These are phyloP conservation scores for Orthosia incerta DNA, from an alignment of 2,888 invertebrate species.

Conservation along the genomic window DNA sequence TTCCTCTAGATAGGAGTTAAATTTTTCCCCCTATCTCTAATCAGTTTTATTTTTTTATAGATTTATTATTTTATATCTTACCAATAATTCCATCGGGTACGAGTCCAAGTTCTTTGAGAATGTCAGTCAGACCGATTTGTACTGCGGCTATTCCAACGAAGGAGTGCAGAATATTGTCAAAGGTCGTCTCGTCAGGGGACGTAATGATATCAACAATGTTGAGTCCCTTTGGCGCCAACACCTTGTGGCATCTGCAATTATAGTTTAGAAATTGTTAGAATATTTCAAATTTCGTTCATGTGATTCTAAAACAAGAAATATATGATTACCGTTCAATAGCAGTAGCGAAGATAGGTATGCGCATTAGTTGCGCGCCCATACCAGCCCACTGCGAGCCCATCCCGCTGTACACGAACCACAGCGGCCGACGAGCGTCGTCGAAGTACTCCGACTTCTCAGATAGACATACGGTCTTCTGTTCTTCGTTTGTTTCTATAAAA, in stretches of 20 bases:
- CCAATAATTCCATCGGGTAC: slow-evolving; percentile 95
- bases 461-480: too few relatives aligned
- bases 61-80: slow-evolving; percentile 76
- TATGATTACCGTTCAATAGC: neutral
- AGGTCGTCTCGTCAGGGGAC: slow-evolving; percentile 88
- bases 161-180: slow-evolving; percentile 91
- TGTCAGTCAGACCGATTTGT: slow-evolving; percentile 91
- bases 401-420: slow-evolving; percentile 93
- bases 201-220: slow-evolving; percentile 93
- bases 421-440: too few relatives aligned
- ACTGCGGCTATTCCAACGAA: slow-evolving; percentile 84
- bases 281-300: neutral
- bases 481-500: too few relatives aligned
- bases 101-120: slow-evolving; percentile 90
- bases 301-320: neutral
- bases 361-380: slow-evolving; percentile 92
- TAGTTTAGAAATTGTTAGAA: neutral
- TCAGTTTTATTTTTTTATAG: too few relatives aligned
- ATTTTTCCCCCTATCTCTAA: neutral
- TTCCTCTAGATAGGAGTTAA: neutral
- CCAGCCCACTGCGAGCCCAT: slow-evolving; percentile 83
- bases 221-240: slow-evolving; percentile 91
- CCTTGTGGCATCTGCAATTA: slow-evolving; percentile 85
- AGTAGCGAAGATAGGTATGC: slow-evolving; percentile 80
- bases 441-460: too few relatives aligned